These are phyloP conservation scores for Leucophora obtusa DNA, from an alignment of 2,888 invertebrate genomes.

Conservation along the genomic window DNA sequence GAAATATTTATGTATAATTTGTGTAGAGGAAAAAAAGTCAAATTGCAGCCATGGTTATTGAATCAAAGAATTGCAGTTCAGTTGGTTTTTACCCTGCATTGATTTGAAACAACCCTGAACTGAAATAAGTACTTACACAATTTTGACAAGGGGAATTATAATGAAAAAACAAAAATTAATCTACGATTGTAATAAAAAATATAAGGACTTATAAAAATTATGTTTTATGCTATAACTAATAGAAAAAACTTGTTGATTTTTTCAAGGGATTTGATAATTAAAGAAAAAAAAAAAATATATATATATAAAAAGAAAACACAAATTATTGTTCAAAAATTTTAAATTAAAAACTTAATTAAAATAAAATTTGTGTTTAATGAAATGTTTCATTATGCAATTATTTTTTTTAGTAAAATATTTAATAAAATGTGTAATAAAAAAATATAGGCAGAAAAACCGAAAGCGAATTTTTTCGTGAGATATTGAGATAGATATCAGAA, in stretches of 20 bases:
- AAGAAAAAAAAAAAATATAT: too few relatives aligned
- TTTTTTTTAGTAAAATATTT: too few relatives aligned
- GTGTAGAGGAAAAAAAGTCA: constrained; percentile 32
- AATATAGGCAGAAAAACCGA: too few relatives aligned
- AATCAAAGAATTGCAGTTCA: constrained; percentile 50
- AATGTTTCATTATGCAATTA: too few relatives aligned
- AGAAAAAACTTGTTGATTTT: constrained; percentile 45
- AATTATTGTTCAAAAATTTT: too few relatives aligned
- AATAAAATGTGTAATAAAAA: too few relatives aligned
- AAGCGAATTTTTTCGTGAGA: too few relatives aligned
- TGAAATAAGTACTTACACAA: constrained; percentile 19
- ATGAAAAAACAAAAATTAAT: constrained; percentile 38
- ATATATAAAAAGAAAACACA: too few relatives aligned
- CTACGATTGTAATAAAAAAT: constrained; percentile 41
- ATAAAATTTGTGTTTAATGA: too few relatives aligned
- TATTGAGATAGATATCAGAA: too few relatives aligned
- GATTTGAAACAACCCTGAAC: constrained; percentile 45
- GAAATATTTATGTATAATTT: neutral
- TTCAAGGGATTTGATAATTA: constrained; percentile 9
- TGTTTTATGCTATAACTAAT: constrained; percentile 1
- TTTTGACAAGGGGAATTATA: constrained; percentile 52
- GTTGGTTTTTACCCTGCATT: constrained; percentile 39
- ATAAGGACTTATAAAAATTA: constrained; percentile 4
- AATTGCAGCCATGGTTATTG: constrained; percentile 45
- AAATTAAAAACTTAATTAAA: too few relatives aligned